A percentile compares a stretch with the other conserved stretches of the same genome.
These are phyloP conservation scores for Zaprionus gabonicus DNA, from an alignment of 1,140 invertebrate genomes.

Conservation along the genomic window DNA sequence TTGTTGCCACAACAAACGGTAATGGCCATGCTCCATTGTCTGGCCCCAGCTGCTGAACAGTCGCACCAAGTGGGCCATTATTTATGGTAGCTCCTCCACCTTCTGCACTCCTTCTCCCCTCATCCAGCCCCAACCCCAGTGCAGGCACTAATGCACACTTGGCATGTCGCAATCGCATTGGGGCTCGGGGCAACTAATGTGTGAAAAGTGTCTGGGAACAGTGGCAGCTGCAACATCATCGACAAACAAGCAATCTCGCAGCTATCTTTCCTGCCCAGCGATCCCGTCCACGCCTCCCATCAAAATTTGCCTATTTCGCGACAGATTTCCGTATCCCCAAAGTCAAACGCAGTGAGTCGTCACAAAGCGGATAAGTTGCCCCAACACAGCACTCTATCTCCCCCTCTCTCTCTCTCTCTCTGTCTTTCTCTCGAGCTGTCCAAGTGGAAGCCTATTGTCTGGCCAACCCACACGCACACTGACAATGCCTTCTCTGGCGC, in stretches of 20 bases:
- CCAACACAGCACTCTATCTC: neutral
- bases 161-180: constrained; percentile 48
- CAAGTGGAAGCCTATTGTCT: constrained; percentile 42
- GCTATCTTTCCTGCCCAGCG: constrained; percentile 3
- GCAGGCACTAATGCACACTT: constrained; percentile 51
- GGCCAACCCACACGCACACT: constrained; percentile 8
- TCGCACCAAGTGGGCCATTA: constrained; percentile 45
- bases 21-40: constrained; percentile 56
- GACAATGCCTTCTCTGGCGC: constrained; percentile 22
- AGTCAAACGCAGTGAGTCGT: constrained; percentile 46
- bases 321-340: constrained; percentile 34
- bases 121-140: neutral
- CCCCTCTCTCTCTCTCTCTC: neutral
- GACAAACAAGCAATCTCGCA: constrained; percentile 44
- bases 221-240: constrained; percentile 52
- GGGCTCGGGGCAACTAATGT: constrained; percentile 40
- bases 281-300: neutral
- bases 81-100: constrained; percentile 38
- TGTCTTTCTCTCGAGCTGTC: constrained; percentile 12
- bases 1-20: constrained; percentile 51
- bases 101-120: neutral
- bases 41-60: constrained; percentile 34
- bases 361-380: constrained; percentile 49
- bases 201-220: constrained; percentile 53
- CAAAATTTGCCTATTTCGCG: constrained; percentile 50